Conservation (phyloP, 2,888 invertebrate genomes). For the Galerucella nymphaeae region DNA sequence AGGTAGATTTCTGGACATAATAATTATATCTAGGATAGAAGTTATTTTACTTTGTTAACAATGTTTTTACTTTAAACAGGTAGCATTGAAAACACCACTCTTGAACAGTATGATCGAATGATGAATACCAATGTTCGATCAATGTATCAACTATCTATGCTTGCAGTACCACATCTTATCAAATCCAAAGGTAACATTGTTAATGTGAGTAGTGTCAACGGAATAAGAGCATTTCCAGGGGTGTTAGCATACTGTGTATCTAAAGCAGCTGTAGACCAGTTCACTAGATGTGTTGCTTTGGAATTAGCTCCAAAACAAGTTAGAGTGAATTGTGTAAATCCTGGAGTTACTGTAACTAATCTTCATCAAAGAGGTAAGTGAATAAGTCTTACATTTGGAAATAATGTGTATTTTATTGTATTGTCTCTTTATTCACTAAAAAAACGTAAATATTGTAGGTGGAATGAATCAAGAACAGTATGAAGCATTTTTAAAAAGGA, state of each 20-base stretch:
- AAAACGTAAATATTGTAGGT: constrained; percentile 55
- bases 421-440: neutral
- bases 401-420: neutral
- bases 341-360: constrained; percentile 91
- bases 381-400: neutral
- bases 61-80: constrained; percentile 65
- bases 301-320: constrained; percentile 86
- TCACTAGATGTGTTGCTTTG: constrained; percentile 91
- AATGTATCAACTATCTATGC: constrained; percentile 84
- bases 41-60: too few relatives aligned
- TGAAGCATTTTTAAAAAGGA: constrained; percentile 83
- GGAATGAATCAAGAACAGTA: constrained; percentile 88
- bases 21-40: neutral
- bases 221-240: constrained; percentile 89
- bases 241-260: constrained; percentile 93
- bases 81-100: constrained; percentile 83
- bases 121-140: constrained; percentile 92
- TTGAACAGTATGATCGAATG: constrained; percentile 89
- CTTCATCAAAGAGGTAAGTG: constrained; percentile 77
- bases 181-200: constrained; percentile 85
- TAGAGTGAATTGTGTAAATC: constrained; percentile 91
- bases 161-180: constrained; percentile 87
- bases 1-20: constrained; percentile 12
- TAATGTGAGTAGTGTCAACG: constrained; percentile 95
- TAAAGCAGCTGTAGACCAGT: constrained; percentile 94